These are phyloP conservation scores for Proteles cristata DNA, from an alignment of 2,113 vertebrate genomes.

Conservation along the genomic window DNA sequence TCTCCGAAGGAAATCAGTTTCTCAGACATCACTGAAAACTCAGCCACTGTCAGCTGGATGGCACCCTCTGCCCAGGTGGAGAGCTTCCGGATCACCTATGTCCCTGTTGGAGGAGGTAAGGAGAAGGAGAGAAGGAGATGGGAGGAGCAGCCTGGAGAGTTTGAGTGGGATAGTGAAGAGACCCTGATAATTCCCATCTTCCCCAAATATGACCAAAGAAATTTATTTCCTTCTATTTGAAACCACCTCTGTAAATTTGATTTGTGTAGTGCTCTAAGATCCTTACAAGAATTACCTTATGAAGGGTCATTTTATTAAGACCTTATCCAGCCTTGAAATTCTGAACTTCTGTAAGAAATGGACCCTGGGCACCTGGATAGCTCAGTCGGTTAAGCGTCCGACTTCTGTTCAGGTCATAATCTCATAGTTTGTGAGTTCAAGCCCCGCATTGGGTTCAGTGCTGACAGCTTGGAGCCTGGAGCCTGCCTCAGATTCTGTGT, in stretches of 20 bases:
- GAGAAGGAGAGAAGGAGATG: rapidly evolving
- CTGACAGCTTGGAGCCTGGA: no score
- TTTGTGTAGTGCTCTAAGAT: not conserved
- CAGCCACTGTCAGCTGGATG: constrained; percentile 93
- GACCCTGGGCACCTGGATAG: not conserved
- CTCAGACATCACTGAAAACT: constrained; percentile 95
- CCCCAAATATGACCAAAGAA: not conserved
- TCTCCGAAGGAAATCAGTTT: constrained; percentile 93
- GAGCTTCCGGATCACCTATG: constrained; percentile 91
- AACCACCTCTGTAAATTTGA: not conserved
- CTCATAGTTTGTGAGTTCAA: no score
- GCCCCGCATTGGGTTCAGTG: no score
- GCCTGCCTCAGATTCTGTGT: no score
- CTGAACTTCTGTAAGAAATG: not conserved
- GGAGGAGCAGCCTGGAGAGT: not conserved
- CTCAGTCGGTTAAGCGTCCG: no score
- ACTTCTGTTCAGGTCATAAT: no score
- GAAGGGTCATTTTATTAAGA: not conserved
- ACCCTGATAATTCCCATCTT: not conserved
- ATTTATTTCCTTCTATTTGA: not conserved
- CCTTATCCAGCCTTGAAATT: not conserved
- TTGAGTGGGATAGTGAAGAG: not conserved
- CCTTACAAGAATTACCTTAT: not conserved
- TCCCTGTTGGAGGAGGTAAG: constrained; percentile 93
- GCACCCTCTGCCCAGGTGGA: constrained; percentile 89